Evolutionary conservation across 2,888 invertebrate species (phyloP).

Genomic region (Catocala sponsa): DNA sequence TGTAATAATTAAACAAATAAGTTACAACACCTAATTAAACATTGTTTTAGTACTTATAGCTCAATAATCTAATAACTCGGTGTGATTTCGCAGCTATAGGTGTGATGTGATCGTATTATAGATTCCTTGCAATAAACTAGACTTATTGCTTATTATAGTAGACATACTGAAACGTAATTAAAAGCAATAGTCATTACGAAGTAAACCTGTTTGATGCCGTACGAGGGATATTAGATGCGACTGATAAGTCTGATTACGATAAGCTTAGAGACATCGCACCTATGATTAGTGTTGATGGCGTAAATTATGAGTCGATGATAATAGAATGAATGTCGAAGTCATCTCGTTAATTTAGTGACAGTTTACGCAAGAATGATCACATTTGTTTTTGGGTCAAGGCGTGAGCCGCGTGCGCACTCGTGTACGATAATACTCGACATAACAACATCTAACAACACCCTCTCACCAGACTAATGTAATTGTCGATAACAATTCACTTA

Average conservation of each 20-base stretch:
- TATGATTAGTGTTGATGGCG: conserved; percentile 9
- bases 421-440: conserved; percentile 32
- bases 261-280: not conserved
- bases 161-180: too few relatives aligned
- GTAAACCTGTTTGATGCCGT: too few relatives aligned
- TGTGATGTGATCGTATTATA: too few relatives aligned
- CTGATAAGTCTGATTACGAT: not conserved
- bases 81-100: too few relatives aligned
- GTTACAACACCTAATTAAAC: too few relatives aligned
- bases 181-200: too few relatives aligned
- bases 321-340: conserved; percentile 20
- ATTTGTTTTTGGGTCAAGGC: conserved; percentile 47
- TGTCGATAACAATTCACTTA: not conserved
- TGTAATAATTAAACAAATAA: too few relatives aligned
- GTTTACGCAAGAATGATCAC: conserved; percentile 35
- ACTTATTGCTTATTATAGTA: not conserved
- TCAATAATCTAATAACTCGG: too few relatives aligned
- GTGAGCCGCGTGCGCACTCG: conserved; percentile 14
- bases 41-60: too few relatives aligned
- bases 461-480: not conserved
- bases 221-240: too few relatives aligned
- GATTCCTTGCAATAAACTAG: too few relatives aligned
- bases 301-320: conserved; percentile 30
- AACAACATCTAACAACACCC: conserved; percentile 15
- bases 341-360: conserved; percentile 23